Conservation (phyloP, 2,797 vertebrate species). For the Macropodus opercularis region DNA sequence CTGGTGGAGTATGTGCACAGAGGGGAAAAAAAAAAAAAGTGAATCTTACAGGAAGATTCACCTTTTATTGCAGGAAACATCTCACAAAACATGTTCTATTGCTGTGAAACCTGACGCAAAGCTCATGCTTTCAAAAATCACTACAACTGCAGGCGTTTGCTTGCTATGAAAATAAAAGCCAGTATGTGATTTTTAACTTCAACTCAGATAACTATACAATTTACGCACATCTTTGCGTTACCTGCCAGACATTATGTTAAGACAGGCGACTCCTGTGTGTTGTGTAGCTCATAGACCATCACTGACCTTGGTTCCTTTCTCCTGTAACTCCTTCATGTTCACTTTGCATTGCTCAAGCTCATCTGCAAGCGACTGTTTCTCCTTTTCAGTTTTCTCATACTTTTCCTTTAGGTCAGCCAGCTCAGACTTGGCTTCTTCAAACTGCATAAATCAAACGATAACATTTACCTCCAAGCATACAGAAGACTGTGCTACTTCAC, state of each 20-base stretch:
- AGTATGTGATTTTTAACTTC: conserved; percentile 2
- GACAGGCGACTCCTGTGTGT: neutral
- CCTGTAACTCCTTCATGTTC: conserved; percentile 90
- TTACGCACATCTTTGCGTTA: neutral
- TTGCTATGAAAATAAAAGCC: conserved; percentile 15
- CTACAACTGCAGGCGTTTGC: conserved; percentile 16
- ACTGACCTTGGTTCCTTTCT: conserved; percentile 93
- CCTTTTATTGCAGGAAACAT: conserved; percentile 19
- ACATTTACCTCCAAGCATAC: conserved; percentile 7
- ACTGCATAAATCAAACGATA: conserved; percentile 74
- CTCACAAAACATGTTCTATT: conserved; percentile 4
- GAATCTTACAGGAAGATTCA: conserved; percentile 40
- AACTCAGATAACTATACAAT: neutral
- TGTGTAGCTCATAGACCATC: neutral
- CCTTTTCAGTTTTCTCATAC: conserved; percentile 88
- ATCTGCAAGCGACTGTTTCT: conserved; percentile 87
- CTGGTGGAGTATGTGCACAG: conserved; percentile 29
- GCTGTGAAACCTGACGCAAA: conserved; percentile 41
- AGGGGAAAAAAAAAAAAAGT: conserved; percentile 17
- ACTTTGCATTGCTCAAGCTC: conserved; percentile 93
- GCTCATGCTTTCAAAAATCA: conserved; percentile 46
- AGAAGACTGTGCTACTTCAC: neutral
- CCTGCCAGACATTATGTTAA: conserved; percentile 10
- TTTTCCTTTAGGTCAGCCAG: conserved; percentile 89
- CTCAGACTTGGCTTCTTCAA: conserved; percentile 88